These are phyloP conservation scores for Actinostola sp. DNA, from an alignment of 92 coral and sea anemone species.

Conservation along the genomic window DNA sequence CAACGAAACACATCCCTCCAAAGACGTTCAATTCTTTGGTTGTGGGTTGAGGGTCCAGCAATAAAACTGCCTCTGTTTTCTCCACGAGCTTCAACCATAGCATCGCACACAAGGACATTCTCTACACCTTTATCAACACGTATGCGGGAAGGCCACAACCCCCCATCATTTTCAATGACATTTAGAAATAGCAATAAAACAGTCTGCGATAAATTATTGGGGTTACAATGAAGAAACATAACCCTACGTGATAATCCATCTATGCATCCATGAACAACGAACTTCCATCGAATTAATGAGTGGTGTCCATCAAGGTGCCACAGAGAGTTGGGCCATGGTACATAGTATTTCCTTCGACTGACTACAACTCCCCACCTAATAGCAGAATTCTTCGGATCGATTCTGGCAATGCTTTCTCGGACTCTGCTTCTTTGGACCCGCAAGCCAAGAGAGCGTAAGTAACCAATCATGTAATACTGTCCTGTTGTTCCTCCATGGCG, in stretches of 20 bases:
- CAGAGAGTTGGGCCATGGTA: slow-evolving; percentile 47
- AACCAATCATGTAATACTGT: slow-evolving; percentile 29
- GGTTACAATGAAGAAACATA: slow-evolving; percentile 35
- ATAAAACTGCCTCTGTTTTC: slow-evolving; percentile 62
- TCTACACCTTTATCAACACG: slow-evolving; percentile 57
- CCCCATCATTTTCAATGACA: slow-evolving; percentile 50
- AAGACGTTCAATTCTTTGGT: slow-evolving; percentile 64
- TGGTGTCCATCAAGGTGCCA: slow-evolving; percentile 54
- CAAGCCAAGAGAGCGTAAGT: slow-evolving; percentile 31
- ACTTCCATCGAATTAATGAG: slow-evolving; percentile 47
- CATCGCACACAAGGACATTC: slow-evolving; percentile 47
- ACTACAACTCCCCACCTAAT: slow-evolving; percentile 38
- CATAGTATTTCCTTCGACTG: slow-evolving; percentile 36
- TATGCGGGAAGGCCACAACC: slow-evolving; percentile 65
- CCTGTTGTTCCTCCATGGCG: slow-evolving; percentile 30
- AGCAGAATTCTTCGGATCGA: slow-evolving; percentile 38
- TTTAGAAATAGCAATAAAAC: slow-evolving; percentile 46
- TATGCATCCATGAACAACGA: slow-evolving; percentile 40
- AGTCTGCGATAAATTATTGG: slow-evolving; percentile 42
- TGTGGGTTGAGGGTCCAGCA: slow-evolving; percentile 66
- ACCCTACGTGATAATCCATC: slow-evolving; percentile 55
- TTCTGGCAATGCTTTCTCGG: slow-evolving; percentile 31
- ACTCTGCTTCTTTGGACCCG: slow-evolving; percentile 38
- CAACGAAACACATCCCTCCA: slow-evolving; percentile 72
- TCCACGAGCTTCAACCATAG: slow-evolving; percentile 68